These are phyloP conservation scores for Cepphus grylle DNA, from an alignment of 2,113 vertebrate genomes.

Conservation along the genomic window DNA sequence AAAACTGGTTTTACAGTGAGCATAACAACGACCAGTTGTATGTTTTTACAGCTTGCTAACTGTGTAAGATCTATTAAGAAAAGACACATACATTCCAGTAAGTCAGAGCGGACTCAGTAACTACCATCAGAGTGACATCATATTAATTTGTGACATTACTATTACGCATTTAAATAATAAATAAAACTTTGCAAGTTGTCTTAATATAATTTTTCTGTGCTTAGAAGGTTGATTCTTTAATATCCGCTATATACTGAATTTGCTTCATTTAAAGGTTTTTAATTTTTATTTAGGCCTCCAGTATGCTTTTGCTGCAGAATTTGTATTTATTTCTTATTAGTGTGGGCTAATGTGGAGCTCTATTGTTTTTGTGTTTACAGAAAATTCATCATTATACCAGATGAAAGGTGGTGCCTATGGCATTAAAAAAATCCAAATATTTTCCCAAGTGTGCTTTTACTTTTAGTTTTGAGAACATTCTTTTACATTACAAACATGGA, in stretches of 20 bases:
- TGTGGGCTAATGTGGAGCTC: neutral
- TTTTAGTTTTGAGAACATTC: slow-evolving; percentile 15
- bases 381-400: neutral
- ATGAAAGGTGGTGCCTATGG: neutral
- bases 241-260: neutral
- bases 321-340: neutral
- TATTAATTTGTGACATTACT: neutral
- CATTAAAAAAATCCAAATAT: neutral
- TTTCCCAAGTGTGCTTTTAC: neutral
- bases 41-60: neutral
- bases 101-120: neutral
- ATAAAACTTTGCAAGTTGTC: neutral
- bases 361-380: neutral
- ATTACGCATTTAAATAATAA: neutral
- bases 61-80: neutral
- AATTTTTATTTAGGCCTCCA: neutral
- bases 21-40: neutral
- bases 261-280: neutral
- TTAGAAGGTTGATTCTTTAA: neutral
- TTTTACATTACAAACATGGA: neutral
- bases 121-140: neutral
- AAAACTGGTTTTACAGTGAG: neutral
- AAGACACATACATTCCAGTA: neutral
- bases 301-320: neutral
- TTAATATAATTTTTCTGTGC: neutral